phyloP scores from a whole-genome alignment of 2,888 invertebrate genomes.

The Zaprionus lineosus region DNA sequence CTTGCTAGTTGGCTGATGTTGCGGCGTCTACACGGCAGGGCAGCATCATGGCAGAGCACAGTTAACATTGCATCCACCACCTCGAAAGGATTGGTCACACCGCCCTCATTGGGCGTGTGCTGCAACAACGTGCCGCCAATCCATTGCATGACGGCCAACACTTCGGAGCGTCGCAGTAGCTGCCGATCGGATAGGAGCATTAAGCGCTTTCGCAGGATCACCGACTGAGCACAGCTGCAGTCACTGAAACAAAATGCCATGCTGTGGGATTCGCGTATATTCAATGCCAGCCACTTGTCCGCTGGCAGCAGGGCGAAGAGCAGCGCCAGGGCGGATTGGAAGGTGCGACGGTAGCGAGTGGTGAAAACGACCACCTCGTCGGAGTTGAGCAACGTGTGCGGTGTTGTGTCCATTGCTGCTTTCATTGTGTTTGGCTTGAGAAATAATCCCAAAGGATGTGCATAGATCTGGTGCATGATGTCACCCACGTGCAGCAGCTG shows the following conservation, averaged over 20 bases:
- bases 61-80: constrained; percentile 91
- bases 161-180: constrained; percentile 89
- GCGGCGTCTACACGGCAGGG: constrained; percentile 87
- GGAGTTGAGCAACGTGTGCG: constrained; percentile 81
- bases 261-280: constrained; percentile 90
- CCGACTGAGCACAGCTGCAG: constrained; percentile 88
- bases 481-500: constrained; percentile 92
- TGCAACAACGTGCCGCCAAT: constrained; percentile 87
- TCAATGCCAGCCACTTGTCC: constrained; percentile 87
- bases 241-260: constrained; percentile 93
- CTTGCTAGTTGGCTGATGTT: constrained; percentile 41
- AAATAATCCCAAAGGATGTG: constrained; percentile 81
- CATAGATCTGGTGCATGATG: constrained; percentile 86
- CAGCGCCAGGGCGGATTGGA: constrained; percentile 93
- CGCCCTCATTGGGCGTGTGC: constrained; percentile 84
- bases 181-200: constrained; percentile 85
- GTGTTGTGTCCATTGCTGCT: constrained; percentile 71
- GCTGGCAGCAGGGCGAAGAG: constrained; percentile 88
- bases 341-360: constrained; percentile 93
- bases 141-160: constrained; percentile 87
- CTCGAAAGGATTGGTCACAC: constrained; percentile 86
- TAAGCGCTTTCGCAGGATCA: constrained; percentile 83
- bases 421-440: constrained; percentile 64
- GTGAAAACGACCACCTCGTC: constrained; percentile 89
- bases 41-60: constrained; percentile 91